phyloP scores from a whole-genome alignment of 2,113 vertebrate genomes.

The Carassius gibelio region DNA sequence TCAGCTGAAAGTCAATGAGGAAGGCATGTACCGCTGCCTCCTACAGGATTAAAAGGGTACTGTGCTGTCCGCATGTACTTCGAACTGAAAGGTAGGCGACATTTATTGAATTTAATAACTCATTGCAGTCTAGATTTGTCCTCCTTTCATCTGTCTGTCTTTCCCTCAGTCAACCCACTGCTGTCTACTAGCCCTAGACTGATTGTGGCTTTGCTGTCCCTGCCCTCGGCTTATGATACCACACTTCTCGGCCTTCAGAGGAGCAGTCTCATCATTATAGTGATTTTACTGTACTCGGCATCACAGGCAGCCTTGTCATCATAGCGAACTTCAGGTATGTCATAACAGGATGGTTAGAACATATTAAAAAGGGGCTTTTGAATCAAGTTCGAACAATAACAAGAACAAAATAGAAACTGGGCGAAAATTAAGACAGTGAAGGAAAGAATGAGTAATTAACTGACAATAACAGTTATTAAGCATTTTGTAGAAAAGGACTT shows the following conservation, averaged over 20 bases:
- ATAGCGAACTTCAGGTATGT: slow-evolving; percentile 64
- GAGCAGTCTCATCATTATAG: slow-evolving; percentile 57
- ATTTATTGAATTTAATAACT: background rate
- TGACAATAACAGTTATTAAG: background rate
- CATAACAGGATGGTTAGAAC: background rate
- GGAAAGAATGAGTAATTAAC: background rate
- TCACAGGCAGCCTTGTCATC: slow-evolving; percentile 63
- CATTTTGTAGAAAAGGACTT: background rate
- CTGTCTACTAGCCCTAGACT: slow-evolving; percentile 48
- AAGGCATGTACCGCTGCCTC: slow-evolving; percentile 71
- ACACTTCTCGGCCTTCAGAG: slow-evolving; percentile 37
- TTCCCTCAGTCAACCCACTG: slow-evolving; percentile 60
- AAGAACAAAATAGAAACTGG: background rate
- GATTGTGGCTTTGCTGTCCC: slow-evolving; percentile 55
- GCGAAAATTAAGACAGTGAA: background rate
- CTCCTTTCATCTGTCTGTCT: slow-evolving; percentile 11
- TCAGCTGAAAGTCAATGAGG: slow-evolving; percentile 67
- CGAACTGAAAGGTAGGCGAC: slow-evolving; percentile 64
- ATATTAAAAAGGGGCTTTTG: background rate
- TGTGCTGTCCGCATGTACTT: slow-evolving; percentile 64
- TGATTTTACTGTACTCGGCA: slow-evolving; percentile 59
- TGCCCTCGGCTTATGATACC: slow-evolving; percentile 46
- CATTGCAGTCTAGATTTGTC: background rate
- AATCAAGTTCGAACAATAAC: background rate
- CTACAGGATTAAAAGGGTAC: slow-evolving; percentile 59